These are phyloP conservation scores for Cydia splendana DNA, from an alignment of 1,140 invertebrate species.

Conservation along the genomic window DNA sequence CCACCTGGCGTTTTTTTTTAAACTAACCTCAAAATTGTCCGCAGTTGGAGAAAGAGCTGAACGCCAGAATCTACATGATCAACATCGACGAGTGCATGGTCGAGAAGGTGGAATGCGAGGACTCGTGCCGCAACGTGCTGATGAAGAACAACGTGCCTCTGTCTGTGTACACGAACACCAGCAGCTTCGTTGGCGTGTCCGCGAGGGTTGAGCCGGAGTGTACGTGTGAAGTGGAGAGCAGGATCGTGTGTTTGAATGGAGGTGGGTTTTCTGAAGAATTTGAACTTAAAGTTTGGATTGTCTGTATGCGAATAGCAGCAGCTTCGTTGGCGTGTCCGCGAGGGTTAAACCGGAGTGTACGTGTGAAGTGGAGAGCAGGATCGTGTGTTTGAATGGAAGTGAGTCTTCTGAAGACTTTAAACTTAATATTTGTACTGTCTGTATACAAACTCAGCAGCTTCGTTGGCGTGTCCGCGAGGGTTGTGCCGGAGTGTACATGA, in stretches of 20 bases:
- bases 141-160: slow-evolving; percentile 86
- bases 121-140: slow-evolving; percentile 87
- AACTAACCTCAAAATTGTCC: slow-evolving; percentile 38
- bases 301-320: slow-evolving; percentile 93
- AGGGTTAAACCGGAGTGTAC: slow-evolving; percentile 88
- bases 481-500: slow-evolving; percentile 88
- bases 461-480: slow-evolving; percentile 89
- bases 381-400: slow-evolving; percentile 87
- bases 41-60: slow-evolving; percentile 85
- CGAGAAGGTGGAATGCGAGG: slow-evolving; percentile 86
- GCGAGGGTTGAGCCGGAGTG: slow-evolving; percentile 90
- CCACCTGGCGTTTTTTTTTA: too few species aligned
- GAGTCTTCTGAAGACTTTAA: slow-evolving; percentile 38
- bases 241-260: slow-evolving; percentile 85
- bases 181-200: slow-evolving; percentile 93
- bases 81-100: slow-evolving; percentile 93
- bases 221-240: slow-evolving; percentile 81
- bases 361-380: slow-evolving; percentile 80
- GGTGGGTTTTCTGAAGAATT: slow-evolving; percentile 82
- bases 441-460: slow-evolving; percentile 96
- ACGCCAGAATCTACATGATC: slow-evolving; percentile 88
- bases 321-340: slow-evolving; percentile 93
- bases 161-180: slow-evolving; percentile 92
- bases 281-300: too few species aligned
- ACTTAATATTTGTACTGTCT: too few species aligned